Percentiles rank a stretch among this genome's conserved stretches.
These are phyloP conservation scores for Heliconius charithonia DNA, from an alignment of 2,888 invertebrate species.

Conservation along the genomic window DNA sequence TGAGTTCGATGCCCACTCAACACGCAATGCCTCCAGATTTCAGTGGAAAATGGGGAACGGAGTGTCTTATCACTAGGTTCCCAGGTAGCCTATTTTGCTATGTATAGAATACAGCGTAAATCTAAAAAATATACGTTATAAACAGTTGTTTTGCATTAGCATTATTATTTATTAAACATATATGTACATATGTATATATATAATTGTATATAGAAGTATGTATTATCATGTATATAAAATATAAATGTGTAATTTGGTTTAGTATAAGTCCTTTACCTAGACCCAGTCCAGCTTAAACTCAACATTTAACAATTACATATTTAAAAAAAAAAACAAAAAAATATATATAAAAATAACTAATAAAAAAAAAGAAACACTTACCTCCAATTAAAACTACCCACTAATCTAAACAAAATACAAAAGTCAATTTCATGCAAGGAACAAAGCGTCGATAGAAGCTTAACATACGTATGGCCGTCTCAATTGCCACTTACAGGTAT, in stretches of 20 bases:
- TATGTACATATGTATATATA: too few relatives aligned
- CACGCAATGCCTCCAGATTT: not conserved
- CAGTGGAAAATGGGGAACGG: not conserved
- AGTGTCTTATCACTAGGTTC: not conserved
- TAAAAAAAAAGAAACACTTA: constrained; percentile 15
- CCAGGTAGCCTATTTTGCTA: too few relatives aligned
- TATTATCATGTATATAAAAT: too few relatives aligned
- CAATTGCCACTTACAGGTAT: constrained; percentile 98
- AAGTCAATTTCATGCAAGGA: constrained; percentile 38
- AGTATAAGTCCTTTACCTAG: too few relatives aligned
- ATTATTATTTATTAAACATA: too few relatives aligned
- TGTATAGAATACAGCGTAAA: not conserved
- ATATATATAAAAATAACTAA: not conserved
- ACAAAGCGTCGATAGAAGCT: constrained; percentile 85
- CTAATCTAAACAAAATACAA: not conserved
- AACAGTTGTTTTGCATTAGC: too few relatives aligned
- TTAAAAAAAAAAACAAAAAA: not conserved
- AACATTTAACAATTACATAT: not conserved
- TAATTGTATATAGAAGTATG: too few relatives aligned
- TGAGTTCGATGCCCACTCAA: not conserved
- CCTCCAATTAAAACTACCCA: constrained; percentile 1
- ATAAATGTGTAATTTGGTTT: too few relatives aligned
- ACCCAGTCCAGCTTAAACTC: too few relatives aligned
- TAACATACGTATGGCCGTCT: constrained; percentile 89
- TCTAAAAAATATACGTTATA: not conserved